phyloP scores from a whole-genome alignment of 2,113 vertebrate species.

The Andinoacara biseriatus region DNA sequence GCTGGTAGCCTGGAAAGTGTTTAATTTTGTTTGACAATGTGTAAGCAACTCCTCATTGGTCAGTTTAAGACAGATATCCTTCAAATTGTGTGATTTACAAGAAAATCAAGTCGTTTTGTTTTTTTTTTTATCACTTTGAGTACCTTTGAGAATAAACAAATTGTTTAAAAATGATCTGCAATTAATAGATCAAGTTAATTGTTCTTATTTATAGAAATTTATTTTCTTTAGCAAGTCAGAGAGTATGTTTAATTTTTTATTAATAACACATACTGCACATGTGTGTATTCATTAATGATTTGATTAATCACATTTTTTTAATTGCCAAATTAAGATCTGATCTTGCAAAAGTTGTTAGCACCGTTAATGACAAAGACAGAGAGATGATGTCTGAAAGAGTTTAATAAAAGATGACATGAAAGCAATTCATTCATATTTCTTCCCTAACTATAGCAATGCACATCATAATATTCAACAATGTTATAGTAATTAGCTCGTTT shows the following conservation, averaged over 20 bases:
- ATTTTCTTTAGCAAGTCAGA: neutral
- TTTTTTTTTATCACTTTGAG: too few relatives aligned
- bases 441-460: neutral
- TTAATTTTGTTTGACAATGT: slow-evolving; percentile 60
- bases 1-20: slow-evolving; percentile 16
- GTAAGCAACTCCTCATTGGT: slow-evolving; percentile 37
- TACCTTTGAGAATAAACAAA: neutral
- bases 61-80: slow-evolving; percentile 42
- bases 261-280: neutral
- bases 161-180: neutral
- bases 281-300: too few relatives aligned
- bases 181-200: neutral
- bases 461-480: neutral
- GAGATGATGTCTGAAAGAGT: neutral
- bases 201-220: neutral
- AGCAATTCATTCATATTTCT: neutral
- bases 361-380: neutral
- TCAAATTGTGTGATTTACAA: slow-evolving; percentile 75
- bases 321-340: neutral
- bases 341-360: neutral
- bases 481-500: neutral
- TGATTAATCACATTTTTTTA: neutral
- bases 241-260: neutral
- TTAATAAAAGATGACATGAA: neutral
- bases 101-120: slow-evolving; percentile 43